These are phyloP conservation scores for Toxostoma redivivum DNA, from an alignment of 2,113 vertebrate genomes.

Conservation along the genomic window DNA sequence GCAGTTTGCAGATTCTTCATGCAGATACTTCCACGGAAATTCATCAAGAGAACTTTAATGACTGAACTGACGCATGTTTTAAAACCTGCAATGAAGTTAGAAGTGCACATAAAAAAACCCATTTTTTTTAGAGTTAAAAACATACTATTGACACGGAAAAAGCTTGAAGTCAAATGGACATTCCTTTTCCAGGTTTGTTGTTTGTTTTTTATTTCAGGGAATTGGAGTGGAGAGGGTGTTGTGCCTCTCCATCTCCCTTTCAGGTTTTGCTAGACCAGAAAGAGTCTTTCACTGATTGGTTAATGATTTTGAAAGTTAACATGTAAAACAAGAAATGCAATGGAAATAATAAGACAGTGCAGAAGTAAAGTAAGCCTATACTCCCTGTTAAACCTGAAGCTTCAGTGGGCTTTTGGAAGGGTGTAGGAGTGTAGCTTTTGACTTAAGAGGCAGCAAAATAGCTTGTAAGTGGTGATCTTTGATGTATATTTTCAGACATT, in stretches of 20 bases:
- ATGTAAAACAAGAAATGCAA: not conserved
- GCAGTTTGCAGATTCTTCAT: not conserved
- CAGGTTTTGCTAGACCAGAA: not conserved
- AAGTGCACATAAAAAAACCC: accelerated
- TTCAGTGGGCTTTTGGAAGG: not conserved
- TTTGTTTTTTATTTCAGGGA: not conserved
- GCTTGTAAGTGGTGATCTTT: not conserved
- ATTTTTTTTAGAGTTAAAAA: not conserved
- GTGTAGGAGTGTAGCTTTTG: not conserved
- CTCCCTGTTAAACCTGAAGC: not conserved
- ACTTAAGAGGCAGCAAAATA: not conserved
- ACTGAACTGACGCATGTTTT: not conserved
- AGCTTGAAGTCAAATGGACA: not conserved
- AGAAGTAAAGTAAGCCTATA: not conserved
- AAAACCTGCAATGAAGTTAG: not conserved
- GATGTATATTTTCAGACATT: not conserved
- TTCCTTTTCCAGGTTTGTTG: not conserved
- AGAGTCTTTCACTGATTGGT: not conserved
- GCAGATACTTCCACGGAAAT: not conserved
- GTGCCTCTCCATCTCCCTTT: not conserved
- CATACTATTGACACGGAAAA: not conserved
- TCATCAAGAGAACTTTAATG: not conserved
- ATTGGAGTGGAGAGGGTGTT: not conserved
- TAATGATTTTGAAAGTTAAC: not conserved
- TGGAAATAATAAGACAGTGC: not conserved